Base-by-base conservation (phyloP, 2,888 invertebrate genomes). In the Eulithis prunata region DNA sequence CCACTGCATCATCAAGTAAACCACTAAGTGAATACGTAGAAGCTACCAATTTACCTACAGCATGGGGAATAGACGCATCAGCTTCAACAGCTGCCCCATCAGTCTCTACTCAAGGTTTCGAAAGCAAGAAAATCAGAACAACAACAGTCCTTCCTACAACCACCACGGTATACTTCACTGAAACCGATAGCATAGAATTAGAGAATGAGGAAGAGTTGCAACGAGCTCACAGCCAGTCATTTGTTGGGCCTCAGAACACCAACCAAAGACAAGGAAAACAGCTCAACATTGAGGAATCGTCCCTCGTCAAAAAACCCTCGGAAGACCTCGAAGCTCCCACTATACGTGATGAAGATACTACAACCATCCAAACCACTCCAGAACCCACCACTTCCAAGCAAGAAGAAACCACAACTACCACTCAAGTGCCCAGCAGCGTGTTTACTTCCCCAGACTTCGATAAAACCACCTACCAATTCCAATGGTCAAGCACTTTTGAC, bases 151-250 rank as follows among this genome's bases (percentile, higher is more conserved):
- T 83, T 51, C 86, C 89, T 6, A 78, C 81, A 2, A 85, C 88
- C 2, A 88, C 89, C 13, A 80, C 87, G 8, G 79, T 93, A 73
- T 84, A 89, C 84, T 81, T 88, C 75, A 78, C 94, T 74, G 78
- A 94, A 85, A 80, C 86, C 2, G 91, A 91, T 57, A 91, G 87
- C 65, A 78, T 86, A 21, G 92, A 92, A 74, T 75, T 89, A 57
- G 95, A 94, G 56, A 95, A 95, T 69, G 94, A 94, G 51, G 95
- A 95, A 78, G 94, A 95, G 80, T 82, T 96, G 49, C 95, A 95
- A 85, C 93, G 95, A 69, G 95, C 96, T 32, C 96, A 96, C 71
- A 95, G 95, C 53, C 96, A 96, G 78, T 96, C 96, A 0, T 95
- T 96, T 74, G 89, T 95, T 28, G 93, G 94, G 2, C 94, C 95